Percentiles rank a stretch among this genome's conserved stretches.
Conservation (phyloP, 2,113 vertebrate species). For the Anguilla japonica region DNA sequence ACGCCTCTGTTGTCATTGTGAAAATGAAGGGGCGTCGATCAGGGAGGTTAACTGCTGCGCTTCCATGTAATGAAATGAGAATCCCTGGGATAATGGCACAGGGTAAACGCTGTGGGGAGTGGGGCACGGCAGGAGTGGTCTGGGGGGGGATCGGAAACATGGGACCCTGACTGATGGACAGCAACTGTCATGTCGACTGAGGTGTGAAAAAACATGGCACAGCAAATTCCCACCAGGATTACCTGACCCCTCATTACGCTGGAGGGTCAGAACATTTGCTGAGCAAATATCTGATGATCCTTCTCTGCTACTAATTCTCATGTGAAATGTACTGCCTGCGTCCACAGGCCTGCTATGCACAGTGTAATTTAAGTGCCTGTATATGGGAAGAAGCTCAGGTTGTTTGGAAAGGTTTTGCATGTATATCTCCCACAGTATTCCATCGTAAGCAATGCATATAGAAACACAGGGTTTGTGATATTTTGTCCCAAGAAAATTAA, state of each 20-base stretch:
- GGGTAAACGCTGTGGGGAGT: neutral
- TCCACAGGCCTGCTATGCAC: neutral
- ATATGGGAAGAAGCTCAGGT: neutral
- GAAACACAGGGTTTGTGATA: slow-evolving; percentile 5
- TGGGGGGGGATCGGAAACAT: neutral
- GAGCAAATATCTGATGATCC: neutral
- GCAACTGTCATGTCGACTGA: neutral
- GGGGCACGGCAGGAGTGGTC: too few species aligned
- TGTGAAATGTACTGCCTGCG: neutral
- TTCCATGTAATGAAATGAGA: neutral
- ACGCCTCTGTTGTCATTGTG: neutral
- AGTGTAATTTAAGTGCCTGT: neutral
- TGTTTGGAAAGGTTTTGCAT: neutral
- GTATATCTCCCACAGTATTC: neutral
- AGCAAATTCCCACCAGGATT: neutral
- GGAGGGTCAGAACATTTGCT: neutral
- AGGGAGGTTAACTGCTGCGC: neutral
- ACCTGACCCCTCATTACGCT: neutral
- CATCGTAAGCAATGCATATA: neutral
- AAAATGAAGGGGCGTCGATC: neutral
- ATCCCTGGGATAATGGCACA: neutral
- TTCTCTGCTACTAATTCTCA: neutral
- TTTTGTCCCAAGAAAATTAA: slow-evolving; percentile 21
- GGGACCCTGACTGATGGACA: neutral
- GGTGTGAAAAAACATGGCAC: neutral